Base-by-base conservation (phyloP, 1,140 invertebrate genomes). In the Cydia amplana region DNA sequence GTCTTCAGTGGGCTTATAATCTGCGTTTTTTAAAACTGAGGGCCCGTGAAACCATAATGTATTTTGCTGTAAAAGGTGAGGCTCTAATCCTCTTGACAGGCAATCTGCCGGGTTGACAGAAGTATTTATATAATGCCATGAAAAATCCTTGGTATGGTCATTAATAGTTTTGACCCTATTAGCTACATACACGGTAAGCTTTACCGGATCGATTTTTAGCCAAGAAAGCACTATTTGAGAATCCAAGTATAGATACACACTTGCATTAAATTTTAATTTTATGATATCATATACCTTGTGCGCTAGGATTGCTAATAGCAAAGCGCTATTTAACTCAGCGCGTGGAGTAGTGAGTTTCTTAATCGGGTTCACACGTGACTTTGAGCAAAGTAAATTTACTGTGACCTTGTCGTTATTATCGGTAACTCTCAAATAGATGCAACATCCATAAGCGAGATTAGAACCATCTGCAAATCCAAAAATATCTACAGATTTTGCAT, bases 171-270 rank as follows among this genome's bases (percentile, higher is more conserved):
- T 49, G 2, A 75, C 65, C 14, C 75, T 75, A 36, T 75, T 75
- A 4, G 43, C 67, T 14, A 72, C 75, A 63, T 72, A 75, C 2
- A 51, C 46, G 20, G 18, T 75, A 28, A 64, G 70, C 23, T 65
- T 18, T 72, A 46, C 72, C n/a, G 67, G 65, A 12, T 75, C 18
- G 36, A 46, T 60, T 36, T 32, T 72, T 20, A 75, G 46, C 75
- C 75, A 75, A 18, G 75, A 65, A 2, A 75, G 67, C 2, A 75
- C 75, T 4, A 72, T 49, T 72, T 18, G n/a, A 28, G 65, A 72
- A 23, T 76, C 75, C 2, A 70, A 63, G 49, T 70, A 76, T 6
- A 70, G 23, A 43, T 76, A 46, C 20, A 72, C n/a, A 5, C 73
- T 23, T 16, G 5, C 16, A 43, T 63, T 60, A 14, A n/a, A 25